Evolutionary conservation across 2,888 invertebrate genomes (phyloP).

Genomic region (Amorpha juglandis): DNA sequence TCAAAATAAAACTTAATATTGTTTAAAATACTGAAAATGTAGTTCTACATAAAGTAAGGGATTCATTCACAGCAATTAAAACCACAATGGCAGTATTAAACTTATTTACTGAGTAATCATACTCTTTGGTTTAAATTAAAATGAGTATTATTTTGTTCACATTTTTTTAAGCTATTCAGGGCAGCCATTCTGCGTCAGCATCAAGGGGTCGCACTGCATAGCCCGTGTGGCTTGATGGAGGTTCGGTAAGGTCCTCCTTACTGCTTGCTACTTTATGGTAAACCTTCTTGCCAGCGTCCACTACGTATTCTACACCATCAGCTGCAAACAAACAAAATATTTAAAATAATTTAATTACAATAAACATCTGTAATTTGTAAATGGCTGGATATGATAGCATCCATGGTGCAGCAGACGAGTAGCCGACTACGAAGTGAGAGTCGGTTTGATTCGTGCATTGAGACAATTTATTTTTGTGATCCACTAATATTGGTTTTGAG

Average conservation of each 20-base stretch:
- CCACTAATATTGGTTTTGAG: too few species aligned
- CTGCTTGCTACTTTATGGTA: conserved; percentile 85
- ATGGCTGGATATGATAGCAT: too few species aligned
- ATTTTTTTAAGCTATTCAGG: conserved; percentile 49
- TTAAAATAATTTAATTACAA: too few species aligned
- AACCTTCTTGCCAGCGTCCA: conserved; percentile 88
- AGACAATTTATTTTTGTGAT: too few species aligned
- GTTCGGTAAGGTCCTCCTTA: conserved; percentile 73
- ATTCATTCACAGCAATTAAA: not conserved
- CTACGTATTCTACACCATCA: conserved; percentile 88
- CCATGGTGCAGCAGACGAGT: too few species aligned
- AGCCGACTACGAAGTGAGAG: too few species aligned
- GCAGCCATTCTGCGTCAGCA: conserved; percentile 85
- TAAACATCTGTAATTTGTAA: too few species aligned
- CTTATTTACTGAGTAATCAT: conserved; percentile 5
- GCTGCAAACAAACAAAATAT: conserved; percentile 56
- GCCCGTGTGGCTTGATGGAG: conserved; percentile 45
- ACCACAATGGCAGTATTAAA: not conserved
- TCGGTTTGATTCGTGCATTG: too few species aligned
- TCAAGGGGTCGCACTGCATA: conserved; percentile 51
- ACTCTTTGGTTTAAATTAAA: conserved; percentile 12
- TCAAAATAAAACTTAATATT: too few species aligned
- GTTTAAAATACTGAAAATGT: too few species aligned
- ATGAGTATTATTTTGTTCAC: conserved; percentile 6
- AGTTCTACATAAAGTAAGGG: not conserved